Conservation (phyloP, 2,797 vertebrate species). For the Hoplostethus atlanticus region DNA sequence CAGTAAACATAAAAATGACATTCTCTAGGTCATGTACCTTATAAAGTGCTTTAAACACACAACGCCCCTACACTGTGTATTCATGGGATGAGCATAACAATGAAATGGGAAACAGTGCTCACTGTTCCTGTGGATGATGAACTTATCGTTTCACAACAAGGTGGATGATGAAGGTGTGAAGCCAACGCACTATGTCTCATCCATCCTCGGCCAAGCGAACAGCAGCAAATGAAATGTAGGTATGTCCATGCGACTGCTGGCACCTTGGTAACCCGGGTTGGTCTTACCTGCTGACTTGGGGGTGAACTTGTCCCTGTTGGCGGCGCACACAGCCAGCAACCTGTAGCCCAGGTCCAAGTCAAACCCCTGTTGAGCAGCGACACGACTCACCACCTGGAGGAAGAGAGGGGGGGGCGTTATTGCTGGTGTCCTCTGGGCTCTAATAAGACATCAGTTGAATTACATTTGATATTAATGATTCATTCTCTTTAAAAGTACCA, state of each 20-base stretch:
- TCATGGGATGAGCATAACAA: conserved; percentile 6
- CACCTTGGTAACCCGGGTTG: not conserved
- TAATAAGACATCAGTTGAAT: not conserved
- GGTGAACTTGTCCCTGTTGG: conserved; percentile 99
- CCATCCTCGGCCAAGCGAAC: conserved; percentile 22
- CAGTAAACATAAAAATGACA: conserved; percentile 10
- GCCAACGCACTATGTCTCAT: conserved; percentile 13
- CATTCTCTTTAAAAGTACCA: not conserved
- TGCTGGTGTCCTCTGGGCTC: not conserved
- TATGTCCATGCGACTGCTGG: conserved; percentile 55
- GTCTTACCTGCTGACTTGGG: conserved; percentile 98
- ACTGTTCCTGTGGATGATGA: conserved; percentile 38
- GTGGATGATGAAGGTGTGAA: conserved; percentile 15
- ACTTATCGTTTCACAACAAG: not conserved
- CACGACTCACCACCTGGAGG: conserved; percentile 95
- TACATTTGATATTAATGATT: not conserved
- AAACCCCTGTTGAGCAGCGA: conserved; percentile 97
- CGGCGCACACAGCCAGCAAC: conserved; percentile 97
- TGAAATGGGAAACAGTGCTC: not conserved
- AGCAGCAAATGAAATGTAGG: conserved; percentile 47
- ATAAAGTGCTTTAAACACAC: conserved; percentile 22
- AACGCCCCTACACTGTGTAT: conserved; percentile 17
- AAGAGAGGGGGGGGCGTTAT: not conserved
- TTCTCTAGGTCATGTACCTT: conserved; percentile 5
- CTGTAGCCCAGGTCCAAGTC: conserved; percentile 99